Evolutionary conservation across 1,140 invertebrate genomes (phyloP).

Genomic region (Leptestheria dahalacensis): DNA sequence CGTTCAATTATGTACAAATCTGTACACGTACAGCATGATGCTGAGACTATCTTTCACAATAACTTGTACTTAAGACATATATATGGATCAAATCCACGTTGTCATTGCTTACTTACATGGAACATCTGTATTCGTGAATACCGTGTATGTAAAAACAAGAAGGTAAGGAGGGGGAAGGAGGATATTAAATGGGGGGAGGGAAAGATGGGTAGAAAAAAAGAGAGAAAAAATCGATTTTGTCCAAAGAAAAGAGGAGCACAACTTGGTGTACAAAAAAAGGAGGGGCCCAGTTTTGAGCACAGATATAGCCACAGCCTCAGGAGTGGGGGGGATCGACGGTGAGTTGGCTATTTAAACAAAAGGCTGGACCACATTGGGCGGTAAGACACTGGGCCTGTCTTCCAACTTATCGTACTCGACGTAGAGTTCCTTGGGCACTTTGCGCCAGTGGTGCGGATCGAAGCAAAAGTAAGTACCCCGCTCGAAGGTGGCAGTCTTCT

Average conservation of each 20-base stretch:
- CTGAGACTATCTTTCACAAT: background rate
- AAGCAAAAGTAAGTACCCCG: constrained; percentile 98
- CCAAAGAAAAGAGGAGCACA: background rate
- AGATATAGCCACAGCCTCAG: background rate
- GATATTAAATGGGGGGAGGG: background rate
- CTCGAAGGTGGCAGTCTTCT: constrained; percentile 91
- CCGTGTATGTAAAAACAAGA: background rate
- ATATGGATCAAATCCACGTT: background rate
- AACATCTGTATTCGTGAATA: background rate
- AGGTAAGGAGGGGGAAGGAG: background rate
- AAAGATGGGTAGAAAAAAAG: background rate
- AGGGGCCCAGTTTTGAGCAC: background rate
- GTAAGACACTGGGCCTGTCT: constrained; percentile 48
- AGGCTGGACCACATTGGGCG: constrained; percentile 11
- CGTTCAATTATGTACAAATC: no score
- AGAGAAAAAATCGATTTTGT: background rate
- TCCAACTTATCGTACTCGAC: constrained; percentile 95
- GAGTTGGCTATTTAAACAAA: background rate
- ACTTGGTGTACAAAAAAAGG: background rate
- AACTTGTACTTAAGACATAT: no score
- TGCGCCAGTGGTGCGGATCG: constrained; percentile 91
- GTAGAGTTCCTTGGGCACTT: constrained; percentile 47
- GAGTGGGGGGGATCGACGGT: background rate
- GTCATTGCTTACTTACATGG: background rate
- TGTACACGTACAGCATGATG: no score